Percentiles rank a stretch among this genome's conserved stretches.
phyloP scores from a whole-genome alignment of 2,797 vertebrate genomes.

The Rhabdomys pumilio region DNA sequence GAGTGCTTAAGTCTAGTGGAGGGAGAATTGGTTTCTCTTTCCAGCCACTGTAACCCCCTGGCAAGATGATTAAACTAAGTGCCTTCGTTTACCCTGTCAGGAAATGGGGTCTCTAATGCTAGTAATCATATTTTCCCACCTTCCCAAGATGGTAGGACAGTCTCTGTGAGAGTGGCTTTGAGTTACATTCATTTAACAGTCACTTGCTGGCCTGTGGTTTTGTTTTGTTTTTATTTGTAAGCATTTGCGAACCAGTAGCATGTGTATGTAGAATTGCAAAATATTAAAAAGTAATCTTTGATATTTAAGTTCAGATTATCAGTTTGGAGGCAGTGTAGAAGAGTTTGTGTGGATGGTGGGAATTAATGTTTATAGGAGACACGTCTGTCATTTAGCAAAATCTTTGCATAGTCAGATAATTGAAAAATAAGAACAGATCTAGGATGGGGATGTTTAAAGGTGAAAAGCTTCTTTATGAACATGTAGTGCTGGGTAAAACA shows the following conservation, averaged over 20 bases:
- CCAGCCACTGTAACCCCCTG: not conserved
- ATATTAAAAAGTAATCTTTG: slow-evolving; percentile 21
- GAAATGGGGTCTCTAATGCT: not conserved
- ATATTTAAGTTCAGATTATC: not conserved
- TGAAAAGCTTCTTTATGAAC: not conserved
- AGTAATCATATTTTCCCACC: not conserved
- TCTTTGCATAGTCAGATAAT: not conserved
- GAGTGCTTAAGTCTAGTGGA: slow-evolving; percentile 18
- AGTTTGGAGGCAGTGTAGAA: not conserved
- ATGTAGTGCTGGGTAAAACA: not conserved
- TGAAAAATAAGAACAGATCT: not conserved
- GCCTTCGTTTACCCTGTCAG: slow-evolving; percentile 55
- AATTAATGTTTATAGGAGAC: not conserved
- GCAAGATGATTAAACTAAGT: slow-evolving; percentile 21
- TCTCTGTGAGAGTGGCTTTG: not conserved
- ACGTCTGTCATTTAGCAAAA: not conserved
- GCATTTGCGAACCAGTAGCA: not conserved
- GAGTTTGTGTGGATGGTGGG: slow-evolving; percentile 17
- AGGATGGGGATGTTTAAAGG: slow-evolving; percentile 1
- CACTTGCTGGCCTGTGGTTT: not conserved
- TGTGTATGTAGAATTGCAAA: not conserved
- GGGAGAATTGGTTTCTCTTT: not conserved
- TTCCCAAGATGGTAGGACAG: not conserved
- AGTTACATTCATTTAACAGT: not conserved
- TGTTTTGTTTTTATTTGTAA: not conserved